These are phyloP conservation scores for Camelus dromedarius DNA, from an alignment of 2,113 vertebrate species.

Conservation along the genomic window DNA sequence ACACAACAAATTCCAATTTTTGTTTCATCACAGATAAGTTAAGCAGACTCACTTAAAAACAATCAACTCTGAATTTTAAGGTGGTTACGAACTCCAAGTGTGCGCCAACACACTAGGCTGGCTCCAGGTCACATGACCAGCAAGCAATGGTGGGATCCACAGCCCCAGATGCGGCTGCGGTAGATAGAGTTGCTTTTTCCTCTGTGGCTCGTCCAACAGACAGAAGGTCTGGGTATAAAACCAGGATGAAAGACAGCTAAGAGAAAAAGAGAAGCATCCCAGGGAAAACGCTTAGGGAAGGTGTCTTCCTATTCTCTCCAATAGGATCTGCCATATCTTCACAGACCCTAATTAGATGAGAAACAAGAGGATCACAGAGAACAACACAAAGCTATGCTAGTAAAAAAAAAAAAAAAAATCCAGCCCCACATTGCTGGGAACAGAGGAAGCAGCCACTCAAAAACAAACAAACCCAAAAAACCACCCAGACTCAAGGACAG, in stretches of 20 bases:
- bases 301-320: neutral
- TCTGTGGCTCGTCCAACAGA: neutral
- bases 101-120: neutral
- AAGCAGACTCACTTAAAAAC: neutral
- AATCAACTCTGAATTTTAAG: neutral
- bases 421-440: rapidly evolving
- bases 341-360: neutral
- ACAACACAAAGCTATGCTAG: neutral
- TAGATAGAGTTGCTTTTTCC: neutral
- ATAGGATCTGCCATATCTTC: neutral
- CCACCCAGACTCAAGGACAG: neutral
- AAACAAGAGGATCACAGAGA: neutral
- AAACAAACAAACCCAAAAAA: too few species aligned
- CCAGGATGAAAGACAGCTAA: neutral
- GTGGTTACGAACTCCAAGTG: neutral
- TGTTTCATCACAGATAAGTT: neutral
- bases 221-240: neutral
- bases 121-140: neutral
- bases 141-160: rapidly evolving
- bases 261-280: neutral
- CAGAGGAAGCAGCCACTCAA: neutral
- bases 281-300: neutral
- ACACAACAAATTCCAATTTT: neutral
- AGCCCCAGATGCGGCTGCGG: neutral
- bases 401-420: neutral